Percentiles rank a stretch among this genome's conserved stretches.
Conservation (phyloP, 2,113 vertebrate genomes). For the Hyperoodon ampullatus region DNA sequence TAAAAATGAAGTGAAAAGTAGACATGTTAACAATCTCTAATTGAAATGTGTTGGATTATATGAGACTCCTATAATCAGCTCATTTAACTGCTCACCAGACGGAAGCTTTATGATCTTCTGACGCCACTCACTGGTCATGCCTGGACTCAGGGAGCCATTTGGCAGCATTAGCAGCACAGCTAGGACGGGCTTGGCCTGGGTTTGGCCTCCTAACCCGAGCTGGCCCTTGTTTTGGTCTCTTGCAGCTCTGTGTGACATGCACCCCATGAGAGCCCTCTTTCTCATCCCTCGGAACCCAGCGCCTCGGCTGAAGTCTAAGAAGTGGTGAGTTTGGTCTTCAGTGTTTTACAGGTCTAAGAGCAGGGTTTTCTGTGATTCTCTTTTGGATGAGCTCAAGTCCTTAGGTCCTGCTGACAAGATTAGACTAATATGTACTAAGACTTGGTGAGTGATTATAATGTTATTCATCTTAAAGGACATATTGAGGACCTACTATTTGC, state of each 20-base stretch:
- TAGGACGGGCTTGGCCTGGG: not conserved
- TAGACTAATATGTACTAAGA: not conserved
- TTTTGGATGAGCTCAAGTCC: not conserved
- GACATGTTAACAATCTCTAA: not conserved
- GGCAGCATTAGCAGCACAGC: not conserved
- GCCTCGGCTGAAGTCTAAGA: conserved; percentile 98
- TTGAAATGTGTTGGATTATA: not conserved
- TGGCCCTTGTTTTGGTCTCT: conserved; percentile 74
- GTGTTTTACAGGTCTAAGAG: not conserved
- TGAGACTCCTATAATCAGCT: not conserved
- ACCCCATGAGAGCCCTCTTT: conserved; percentile 99
- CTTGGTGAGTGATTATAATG: not conserved
- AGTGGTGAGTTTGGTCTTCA: conserved; percentile 91
- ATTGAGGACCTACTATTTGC: not conserved
- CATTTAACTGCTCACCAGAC: not conserved
- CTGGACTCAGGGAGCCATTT: not conserved
- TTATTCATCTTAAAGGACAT: not conserved
- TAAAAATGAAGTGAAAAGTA: not conserved
- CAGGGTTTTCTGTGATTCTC: not conserved
- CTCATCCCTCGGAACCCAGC: conserved; percentile 98
- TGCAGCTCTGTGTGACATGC: conserved; percentile 98
- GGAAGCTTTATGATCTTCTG: not conserved
- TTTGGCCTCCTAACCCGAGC: accelerated
- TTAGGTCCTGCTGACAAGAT: not conserved
- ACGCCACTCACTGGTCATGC: not conserved